These are phyloP conservation scores for Zaprionus lachaisei DNA, from an alignment of 1,140 invertebrate genomes.

Conservation along the genomic window DNA sequence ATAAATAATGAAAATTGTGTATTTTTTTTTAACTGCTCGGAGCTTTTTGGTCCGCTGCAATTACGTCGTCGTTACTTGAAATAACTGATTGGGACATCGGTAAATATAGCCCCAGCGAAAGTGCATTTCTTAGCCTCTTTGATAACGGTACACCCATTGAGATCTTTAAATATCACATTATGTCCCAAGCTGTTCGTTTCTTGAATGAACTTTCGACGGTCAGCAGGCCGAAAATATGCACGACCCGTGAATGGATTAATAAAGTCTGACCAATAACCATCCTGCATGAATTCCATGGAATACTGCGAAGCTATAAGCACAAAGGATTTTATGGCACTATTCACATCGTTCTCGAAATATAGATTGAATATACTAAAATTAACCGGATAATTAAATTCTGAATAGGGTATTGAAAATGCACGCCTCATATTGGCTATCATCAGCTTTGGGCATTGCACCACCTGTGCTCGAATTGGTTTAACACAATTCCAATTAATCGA, in stretches of 20 bases:
- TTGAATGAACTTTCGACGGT: background rate
- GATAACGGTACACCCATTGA: conserved; percentile 56
- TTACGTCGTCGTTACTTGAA: conserved; percentile 16
- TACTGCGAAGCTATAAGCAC: conserved; percentile 42
- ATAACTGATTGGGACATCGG: conserved; percentile 46
- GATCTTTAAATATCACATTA: conserved; percentile 28
- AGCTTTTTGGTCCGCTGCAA: background rate
- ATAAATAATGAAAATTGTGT: no score
- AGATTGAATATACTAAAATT: conserved; percentile 57
- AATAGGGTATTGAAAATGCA: conserved; percentile 8
- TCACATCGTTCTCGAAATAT: conserved; percentile 36
- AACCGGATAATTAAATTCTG: conserved; percentile 18
- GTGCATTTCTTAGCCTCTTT: conserved; percentile 36
- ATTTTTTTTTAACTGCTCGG: no score
- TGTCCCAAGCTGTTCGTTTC: conserved; percentile 26
- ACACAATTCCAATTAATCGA: conserved; percentile 1
- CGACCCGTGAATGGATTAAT: conserved; percentile 66
- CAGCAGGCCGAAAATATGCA: conserved; percentile 39
- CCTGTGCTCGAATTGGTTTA: conserved; percentile 7
- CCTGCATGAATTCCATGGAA: conserved; percentile 33
- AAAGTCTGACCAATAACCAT: conserved; percentile 69
- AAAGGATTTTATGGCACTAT: conserved; percentile 56
- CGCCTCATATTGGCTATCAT: conserved; percentile 35
- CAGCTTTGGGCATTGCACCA: conserved; percentile 45
- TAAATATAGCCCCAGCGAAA: conserved; percentile 62